A percentile compares a stretch with the other conserved stretches of the same genome.
phyloP scores from a whole-genome alignment of 2,888 invertebrate genomes.

The Erebia palarica region DNA sequence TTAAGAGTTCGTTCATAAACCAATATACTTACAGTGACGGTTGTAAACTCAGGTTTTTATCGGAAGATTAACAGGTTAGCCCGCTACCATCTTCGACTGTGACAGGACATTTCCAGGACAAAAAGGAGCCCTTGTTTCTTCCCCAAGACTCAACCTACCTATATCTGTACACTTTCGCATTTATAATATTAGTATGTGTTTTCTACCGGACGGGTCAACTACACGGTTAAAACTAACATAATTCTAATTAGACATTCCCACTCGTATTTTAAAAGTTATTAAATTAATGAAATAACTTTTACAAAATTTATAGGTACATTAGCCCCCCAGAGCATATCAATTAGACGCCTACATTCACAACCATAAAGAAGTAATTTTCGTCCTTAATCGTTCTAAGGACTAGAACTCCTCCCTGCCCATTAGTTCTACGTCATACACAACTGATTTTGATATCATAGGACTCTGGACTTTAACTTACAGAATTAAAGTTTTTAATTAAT shows the following conservation, averaged over 20 bases:
- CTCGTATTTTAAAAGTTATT: not conserved
- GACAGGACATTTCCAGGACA: too few species aligned
- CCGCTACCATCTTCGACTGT: too few species aligned
- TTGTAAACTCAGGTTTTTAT: too few species aligned
- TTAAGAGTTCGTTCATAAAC: too few species aligned
- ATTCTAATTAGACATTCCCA: not conserved
- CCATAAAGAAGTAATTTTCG: not conserved
- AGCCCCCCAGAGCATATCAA: not conserved
- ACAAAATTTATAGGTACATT: not conserved
- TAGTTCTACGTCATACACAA: not conserved
- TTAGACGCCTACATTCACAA: not conserved
- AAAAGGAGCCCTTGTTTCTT: too few species aligned
- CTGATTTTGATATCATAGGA: not conserved
- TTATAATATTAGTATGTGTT: too few species aligned
- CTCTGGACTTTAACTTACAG: not conserved
- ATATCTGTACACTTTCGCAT: too few species aligned
- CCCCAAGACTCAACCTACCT: too few species aligned
- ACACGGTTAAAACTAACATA: too few species aligned
- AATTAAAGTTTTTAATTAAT: not conserved
- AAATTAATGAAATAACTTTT: not conserved
- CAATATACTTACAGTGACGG: too few species aligned
- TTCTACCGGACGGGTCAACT: too few species aligned
- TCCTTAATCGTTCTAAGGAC: not conserved
- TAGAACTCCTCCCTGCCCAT: not conserved
- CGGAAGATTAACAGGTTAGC: too few species aligned